Conservation (phyloP, 2,113 vertebrate species). For the Xenopus laevis region DNA sequence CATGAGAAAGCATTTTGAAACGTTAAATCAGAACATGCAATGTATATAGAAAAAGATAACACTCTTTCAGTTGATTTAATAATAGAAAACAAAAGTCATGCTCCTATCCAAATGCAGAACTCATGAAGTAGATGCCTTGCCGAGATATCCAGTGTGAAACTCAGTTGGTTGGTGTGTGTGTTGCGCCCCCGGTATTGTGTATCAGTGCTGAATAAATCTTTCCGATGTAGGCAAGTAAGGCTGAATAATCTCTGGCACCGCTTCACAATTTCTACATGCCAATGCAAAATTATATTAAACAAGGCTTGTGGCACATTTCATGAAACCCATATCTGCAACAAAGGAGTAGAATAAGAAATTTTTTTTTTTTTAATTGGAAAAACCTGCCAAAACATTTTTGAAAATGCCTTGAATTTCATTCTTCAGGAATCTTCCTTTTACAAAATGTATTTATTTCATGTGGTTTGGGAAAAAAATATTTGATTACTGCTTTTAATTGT, state of each 20-base stretch:
- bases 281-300: conserved; percentile 52
- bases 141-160: conserved; percentile 49
- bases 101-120: conserved; percentile 22
- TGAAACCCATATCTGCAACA: conserved; percentile 40
- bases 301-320: conserved; percentile 38
- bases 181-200: conserved; percentile 45
- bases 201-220: conserved; percentile 48
- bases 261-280: conserved; percentile 49
- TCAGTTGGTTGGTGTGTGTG: conserved; percentile 41
- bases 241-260: conserved; percentile 12
- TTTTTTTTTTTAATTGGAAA: conserved; percentile 24
- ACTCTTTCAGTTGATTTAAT: conserved; percentile 48
- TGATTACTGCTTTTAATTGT: too few species aligned
- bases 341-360: conserved; percentile 28
- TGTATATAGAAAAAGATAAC: conserved; percentile 61
- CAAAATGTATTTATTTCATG: not conserved
- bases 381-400: conserved; percentile 46
- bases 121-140: conserved; percentile 19
- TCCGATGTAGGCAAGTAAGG: conserved; percentile 2
- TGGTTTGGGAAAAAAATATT: not conserved
- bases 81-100: conserved; percentile 48
- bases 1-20: conserved; percentile 72
- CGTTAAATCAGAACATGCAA: conserved; percentile 71
- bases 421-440: conserved; percentile 15
- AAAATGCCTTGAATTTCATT: not conserved